Evolutionary conservation across 2,888 invertebrate genomes (phyloP).

Genomic region (Noctua pronuba): DNA sequence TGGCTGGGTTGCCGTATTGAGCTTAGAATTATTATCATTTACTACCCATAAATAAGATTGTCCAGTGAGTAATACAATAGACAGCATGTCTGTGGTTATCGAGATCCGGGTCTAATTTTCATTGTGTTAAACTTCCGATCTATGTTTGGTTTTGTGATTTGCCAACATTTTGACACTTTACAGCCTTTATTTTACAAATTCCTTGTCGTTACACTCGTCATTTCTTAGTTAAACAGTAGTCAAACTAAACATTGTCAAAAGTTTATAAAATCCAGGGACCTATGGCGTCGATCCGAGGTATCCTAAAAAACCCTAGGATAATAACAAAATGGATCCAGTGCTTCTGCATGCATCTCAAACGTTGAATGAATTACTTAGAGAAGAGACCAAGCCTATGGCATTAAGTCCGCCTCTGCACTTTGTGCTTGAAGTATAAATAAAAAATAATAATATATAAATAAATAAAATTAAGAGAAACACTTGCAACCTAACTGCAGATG

Average conservation of each 20-base stretch:
- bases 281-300: background rate
- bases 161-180: background rate
- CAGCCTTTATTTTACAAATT: background rate
- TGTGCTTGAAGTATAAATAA: too few relatives aligned
- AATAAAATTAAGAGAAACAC: too few relatives aligned
- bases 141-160: background rate
- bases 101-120: constrained; percentile 54
- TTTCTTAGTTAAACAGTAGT: too few relatives aligned
- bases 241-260: too few relatives aligned
- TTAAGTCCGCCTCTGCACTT: too few relatives aligned
- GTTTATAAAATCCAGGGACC: background rate
- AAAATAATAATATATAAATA: too few relatives aligned
- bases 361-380: background rate
- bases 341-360: background rate
- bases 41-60: constrained; percentile 27
- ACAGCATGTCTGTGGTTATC: constrained; percentile 46
- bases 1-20: constrained; percentile 22
- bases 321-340: background rate
- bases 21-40: constrained; percentile 23
- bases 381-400: too few relatives aligned
- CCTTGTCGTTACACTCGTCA: background rate
- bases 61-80: constrained; percentile 43
- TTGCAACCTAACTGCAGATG: background rate
- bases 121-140: background rate
- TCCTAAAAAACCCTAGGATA: background rate